Base-by-base conservation (phyloP, 2,888 invertebrate species). In the Agrochola macilenta region DNA sequence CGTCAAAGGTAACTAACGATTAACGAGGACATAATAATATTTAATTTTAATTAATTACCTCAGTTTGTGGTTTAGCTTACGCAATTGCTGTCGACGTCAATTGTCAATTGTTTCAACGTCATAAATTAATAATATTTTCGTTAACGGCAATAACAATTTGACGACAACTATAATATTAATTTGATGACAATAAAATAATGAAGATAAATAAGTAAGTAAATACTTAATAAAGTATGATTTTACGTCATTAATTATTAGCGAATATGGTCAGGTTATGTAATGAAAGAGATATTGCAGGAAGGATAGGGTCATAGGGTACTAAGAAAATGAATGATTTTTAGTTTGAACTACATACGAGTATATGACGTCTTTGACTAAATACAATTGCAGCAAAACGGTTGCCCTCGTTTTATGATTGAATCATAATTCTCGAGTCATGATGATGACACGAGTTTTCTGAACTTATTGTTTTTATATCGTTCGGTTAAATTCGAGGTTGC, bases 1-100 rank as follows among this genome's bases (percentile, higher is more conserved):
- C 64, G 68, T 79, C 79, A 79, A 43, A 14, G 30, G 30, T 23
- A 63, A 63, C 39, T 5, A 1, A n/a, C 5, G 5, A 11, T 11
- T 4, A 26, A 30, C 49, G 8, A 79, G 79, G 61, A 72, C 46
- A 63, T 4, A 17, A 14, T 35, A 20, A 14, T 43, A 57, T 7
- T 66, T 43, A 3, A 35, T 20, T 12, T 9, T 76, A 60, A 23
- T 60, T 65, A 14, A 35, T 66, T 60, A 46, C 8, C 11, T 8
- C 46, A 54, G 5, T 61, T 60, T 69, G 26, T 26, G 17, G 46
- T 35, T 78, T 46, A 2, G 26, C 2, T 61, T 39, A 46, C 77
- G 35, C 57, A 26, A 54, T 46, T 35, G 5, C 5, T 17, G 9
- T 68, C 30, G 30, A 1, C 30, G 30, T 30, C 30, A 30, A 30